Conservation (phyloP, 2,888 invertebrate species). For the Pandemis cinnamomeana region DNA sequence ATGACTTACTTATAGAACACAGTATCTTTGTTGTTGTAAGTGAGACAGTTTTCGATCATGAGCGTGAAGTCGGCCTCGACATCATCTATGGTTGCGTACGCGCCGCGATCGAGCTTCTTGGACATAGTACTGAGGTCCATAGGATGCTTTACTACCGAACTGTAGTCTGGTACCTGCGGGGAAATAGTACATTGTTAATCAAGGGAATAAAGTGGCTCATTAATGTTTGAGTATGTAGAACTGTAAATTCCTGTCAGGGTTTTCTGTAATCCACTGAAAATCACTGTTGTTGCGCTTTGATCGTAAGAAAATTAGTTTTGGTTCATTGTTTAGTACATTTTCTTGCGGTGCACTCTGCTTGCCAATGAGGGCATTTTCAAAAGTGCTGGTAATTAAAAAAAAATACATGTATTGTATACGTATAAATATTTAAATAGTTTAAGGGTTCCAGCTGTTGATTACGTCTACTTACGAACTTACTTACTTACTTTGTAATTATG, state of each 20-base stretch:
- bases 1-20: constrained; percentile 90
- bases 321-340: too few species aligned
- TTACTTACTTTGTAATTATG: too few species aligned
- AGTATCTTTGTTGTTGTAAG: constrained; percentile 97
- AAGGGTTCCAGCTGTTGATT: too few species aligned
- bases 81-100: constrained; percentile 89
- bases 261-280: not conserved
- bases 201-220: constrained; percentile 53
- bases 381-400: too few species aligned
- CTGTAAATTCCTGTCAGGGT: not conserved
- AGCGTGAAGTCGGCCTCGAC: constrained; percentile 96
- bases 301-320: not conserved
- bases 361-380: too few species aligned
- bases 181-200: constrained; percentile 1
- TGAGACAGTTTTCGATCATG: constrained; percentile 98
- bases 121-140: constrained; percentile 89
- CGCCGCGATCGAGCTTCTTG: constrained; percentile 87
- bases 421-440: too few species aligned
- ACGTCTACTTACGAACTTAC: too few species aligned
- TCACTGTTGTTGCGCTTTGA: not conserved
- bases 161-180: constrained; percentile 93
- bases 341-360: too few species aligned
- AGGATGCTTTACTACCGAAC: constrained; percentile 73
- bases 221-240: not conserved
- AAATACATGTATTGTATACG: too few species aligned